Evolutionary conservation across 2,888 invertebrate species (phyloP), one percentile per base, ranked within the genome.

Genomic region (Limnephilus marmoratus): DNA sequence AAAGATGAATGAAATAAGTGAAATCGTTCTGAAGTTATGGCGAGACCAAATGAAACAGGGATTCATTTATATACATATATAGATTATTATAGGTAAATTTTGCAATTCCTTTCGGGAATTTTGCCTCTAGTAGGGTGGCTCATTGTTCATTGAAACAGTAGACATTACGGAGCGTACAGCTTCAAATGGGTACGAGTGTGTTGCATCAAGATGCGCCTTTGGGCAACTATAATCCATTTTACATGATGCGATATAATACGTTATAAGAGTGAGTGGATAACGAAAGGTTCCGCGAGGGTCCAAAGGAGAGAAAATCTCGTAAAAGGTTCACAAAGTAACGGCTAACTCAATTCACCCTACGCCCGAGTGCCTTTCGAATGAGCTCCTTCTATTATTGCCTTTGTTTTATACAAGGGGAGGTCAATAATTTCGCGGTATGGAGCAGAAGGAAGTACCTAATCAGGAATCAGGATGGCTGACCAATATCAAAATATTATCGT

Each of bases 241-340:
- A 9, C 29, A 49, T 86, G 45, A 86, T 86, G 41, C 29, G 86
- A 29, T 86, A 41, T 86, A 24, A 37, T n/a, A n/a, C 86, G n/a
- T 49, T 45, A 15, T 41, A 9, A 11, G 45, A 37, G 45, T 86
- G 86, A 29, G 24, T 86, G 86, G 41, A 45, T 68, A 24, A n/a
- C 12, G 86, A 86, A 45, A 45, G 49, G 37, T 29, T 41, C 2
- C 86, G 49, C 80, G 88, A 34, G 88, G 88, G 88, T 89, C 88
- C 81, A 41, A 89, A 13, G 88, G 88, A 89, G n/a, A 81, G 81
- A 80, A 89, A 89, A 89, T 89, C 68, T 29, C 81, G 41, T 89
- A 80, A 89, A 89, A 37, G 68, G 37, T n/a, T 37, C 88, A 87
- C 88, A 37, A 89, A 89, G 88, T 80, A 89, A 15, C 29, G 45